Base-by-base conservation (phyloP, 2,797 vertebrate species). In the Malurus leucopterus region DNA sequence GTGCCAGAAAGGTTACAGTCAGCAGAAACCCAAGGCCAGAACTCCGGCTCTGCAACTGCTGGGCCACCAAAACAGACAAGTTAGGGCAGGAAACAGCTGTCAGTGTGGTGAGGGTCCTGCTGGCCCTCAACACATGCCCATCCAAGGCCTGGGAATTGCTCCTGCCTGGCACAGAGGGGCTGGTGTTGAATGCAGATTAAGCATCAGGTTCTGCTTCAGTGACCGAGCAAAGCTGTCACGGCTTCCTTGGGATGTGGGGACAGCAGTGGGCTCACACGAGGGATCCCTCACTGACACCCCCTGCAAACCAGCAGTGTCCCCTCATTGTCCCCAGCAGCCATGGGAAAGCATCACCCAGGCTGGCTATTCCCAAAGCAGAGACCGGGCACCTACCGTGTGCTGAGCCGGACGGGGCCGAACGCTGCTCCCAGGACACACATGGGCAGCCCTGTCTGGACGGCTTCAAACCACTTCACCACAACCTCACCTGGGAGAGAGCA, bases 391-490 rank as follows among this genome's bases (percentile, higher is more conserved):
- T 97, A 99, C 99, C 96, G 98, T 87, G 96, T 1, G 8, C 96
- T 98, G 38, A 99, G 98, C 26, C 95, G 98, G 27, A 99, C 19
- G 0, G 99, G 99, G 51, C 99, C 99, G 1, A 99, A 97, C 6
- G 93, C 90, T 2, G 99, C 98, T 95, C 99, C 98, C 77, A 99
- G 97, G 72, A 98, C 84, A 77, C 99, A 99, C 99, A 99, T 99
- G 90, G 99, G 99, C 78, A 99, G 96, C 46, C 98, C 98, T 0
- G 98, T 99, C 97, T 99, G 99, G 61, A 98, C 86, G 3, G 99
- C 98, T 90, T 99, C 99, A 3, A 99, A 99, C 98, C 98, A 99
- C 68, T 99, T 99, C 61, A 99, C 99, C 41, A 98, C 98, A 6
- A 99, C 97, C 92, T 99, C 99, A 4, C 99, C 99, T 99, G 93